Percentiles rank a stretch among this genome's conserved stretches.
Conservation (phyloP, 2,113 vertebrate species). For the Abramis brama region DNA sequence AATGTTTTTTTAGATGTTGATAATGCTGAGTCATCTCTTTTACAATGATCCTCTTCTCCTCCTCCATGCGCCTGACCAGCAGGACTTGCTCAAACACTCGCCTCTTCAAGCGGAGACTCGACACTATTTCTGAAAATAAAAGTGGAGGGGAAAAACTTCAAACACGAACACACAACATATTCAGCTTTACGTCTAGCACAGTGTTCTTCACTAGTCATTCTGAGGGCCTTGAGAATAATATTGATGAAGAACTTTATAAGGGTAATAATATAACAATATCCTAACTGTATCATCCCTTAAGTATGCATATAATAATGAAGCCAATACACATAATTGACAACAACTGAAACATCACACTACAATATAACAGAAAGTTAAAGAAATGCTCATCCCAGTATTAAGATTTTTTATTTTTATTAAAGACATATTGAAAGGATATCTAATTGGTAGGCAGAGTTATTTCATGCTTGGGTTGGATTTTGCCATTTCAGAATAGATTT, state of each 20-base stretch:
- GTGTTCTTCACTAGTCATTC: background rate
- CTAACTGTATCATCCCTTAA: too few species aligned
- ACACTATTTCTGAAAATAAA: background rate
- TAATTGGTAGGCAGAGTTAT: too few species aligned
- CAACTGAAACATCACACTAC: too few species aligned
- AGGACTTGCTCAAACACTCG: background rate
- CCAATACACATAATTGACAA: too few species aligned
- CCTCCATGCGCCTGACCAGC: background rate
- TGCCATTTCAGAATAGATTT: too few species aligned
- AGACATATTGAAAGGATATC: too few species aligned
- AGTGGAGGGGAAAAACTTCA: background rate
- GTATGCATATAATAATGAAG: too few species aligned
- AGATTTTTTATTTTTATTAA: too few species aligned
- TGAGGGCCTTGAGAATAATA: background rate
- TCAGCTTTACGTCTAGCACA: background rate
- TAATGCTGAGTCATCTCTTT: background rate
- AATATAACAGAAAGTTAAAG: too few species aligned
- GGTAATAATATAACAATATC: background rate
- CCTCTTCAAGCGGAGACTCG: slow-evolving; percentile 3
- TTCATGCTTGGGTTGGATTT: too few species aligned
- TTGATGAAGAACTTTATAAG: background rate
- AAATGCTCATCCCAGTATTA: too few species aligned
- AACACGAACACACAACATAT: background rate
- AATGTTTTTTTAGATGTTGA: background rate
- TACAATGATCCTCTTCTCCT: background rate